phyloP scores from a whole-genome alignment of 2,113 vertebrate genomes.

The Chamaea fasciata region DNA sequence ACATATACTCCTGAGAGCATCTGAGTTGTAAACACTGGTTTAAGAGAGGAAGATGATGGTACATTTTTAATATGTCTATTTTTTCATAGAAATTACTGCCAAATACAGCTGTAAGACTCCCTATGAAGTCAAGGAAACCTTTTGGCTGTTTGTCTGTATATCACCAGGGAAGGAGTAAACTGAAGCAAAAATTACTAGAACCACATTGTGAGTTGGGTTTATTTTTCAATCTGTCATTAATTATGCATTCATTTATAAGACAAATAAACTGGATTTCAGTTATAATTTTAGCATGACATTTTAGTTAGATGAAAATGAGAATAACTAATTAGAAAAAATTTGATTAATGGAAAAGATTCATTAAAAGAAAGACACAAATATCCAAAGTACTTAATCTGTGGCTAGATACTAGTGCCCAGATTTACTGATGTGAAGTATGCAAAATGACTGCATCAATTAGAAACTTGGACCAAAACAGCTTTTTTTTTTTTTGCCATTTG shows the following conservation, averaged over 20 bases:
- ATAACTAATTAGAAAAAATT: constrained; percentile 18
- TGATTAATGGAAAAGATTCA: neutral
- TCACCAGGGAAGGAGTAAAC: neutral
- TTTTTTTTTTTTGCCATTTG: neutral
- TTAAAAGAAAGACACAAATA: neutral
- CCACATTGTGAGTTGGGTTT: neutral
- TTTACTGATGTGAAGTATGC: neutral
- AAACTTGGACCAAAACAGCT: neutral
- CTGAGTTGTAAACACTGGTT: neutral
- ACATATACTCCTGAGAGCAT: neutral
- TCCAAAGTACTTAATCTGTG: neutral
- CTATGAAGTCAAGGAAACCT: neutral
- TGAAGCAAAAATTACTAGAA: neutral
- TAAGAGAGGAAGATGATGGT: neutral
- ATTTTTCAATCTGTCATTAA: constrained; percentile 9
- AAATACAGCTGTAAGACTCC: neutral
- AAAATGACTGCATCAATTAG: neutral
- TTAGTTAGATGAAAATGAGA: constrained; percentile 29
- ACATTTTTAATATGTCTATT: neutral
- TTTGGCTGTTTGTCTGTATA: neutral
- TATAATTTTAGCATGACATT: constrained; percentile 23
- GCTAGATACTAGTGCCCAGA: neutral
- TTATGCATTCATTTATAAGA: neutral
- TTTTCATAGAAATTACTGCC: neutral
- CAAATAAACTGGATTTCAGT: constrained; percentile 5